Evolutionary conservation across 2,113 vertebrate genomes (phyloP).

Genomic region (Lagopus muta): DNA sequence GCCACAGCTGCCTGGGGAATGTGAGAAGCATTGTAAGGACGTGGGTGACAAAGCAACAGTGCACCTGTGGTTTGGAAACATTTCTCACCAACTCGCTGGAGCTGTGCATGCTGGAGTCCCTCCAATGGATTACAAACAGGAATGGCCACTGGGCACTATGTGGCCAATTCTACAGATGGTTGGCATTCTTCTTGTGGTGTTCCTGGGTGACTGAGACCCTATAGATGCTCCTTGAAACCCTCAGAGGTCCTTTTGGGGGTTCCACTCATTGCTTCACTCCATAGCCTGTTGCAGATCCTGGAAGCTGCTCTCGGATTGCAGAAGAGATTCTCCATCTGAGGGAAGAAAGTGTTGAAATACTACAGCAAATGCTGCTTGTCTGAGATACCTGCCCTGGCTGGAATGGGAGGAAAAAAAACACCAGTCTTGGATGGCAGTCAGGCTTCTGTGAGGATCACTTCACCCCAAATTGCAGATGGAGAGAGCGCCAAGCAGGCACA

Average conservation of each 20-base stretch:
- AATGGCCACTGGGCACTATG: rapidly evolving
- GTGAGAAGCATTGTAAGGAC: background rate
- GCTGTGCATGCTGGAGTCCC: background rate
- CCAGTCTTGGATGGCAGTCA: background rate
- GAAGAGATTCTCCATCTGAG: background rate
- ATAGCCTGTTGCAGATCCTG: background rate
- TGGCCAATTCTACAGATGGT: background rate
- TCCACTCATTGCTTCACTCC: background rate
- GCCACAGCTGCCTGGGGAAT: background rate
- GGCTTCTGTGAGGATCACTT: background rate
- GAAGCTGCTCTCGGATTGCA: background rate
- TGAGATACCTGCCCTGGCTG: rapidly evolving
- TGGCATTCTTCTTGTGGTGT: background rate
- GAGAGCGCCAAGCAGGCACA: background rate
- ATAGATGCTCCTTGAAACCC: background rate
- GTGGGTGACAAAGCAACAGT: background rate
- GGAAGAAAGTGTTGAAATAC: constrained; percentile 1
- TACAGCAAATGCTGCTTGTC: background rate
- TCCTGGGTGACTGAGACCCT: rapidly evolving
- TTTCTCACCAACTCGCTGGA: rapidly evolving
- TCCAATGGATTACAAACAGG: constrained; percentile 36
- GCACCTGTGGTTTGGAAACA: background rate
- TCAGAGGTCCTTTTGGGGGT: background rate
- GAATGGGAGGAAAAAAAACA: rapidly evolving
- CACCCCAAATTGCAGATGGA: background rate